Evolutionary conservation across 2,797 vertebrate genomes (phyloP).

Genomic region (Crax fasciolata): DNA sequence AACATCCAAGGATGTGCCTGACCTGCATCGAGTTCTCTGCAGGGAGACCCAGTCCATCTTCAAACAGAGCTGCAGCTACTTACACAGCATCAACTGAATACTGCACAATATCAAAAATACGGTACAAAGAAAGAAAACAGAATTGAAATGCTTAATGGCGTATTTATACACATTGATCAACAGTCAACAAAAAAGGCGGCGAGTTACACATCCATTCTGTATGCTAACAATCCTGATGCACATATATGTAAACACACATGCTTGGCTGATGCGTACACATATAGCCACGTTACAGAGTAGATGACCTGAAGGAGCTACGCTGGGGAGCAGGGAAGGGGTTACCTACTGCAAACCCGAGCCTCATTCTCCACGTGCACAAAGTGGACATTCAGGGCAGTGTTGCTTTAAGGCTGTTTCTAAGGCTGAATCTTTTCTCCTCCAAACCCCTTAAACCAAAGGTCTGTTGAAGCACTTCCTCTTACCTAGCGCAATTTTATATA

Average conservation of each 20-base stretch:
- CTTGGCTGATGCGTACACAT: constrained; percentile 59
- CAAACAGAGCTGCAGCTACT: constrained; percentile 69
- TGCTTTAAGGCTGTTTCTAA: constrained; percentile 80
- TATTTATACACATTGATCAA: constrained; percentile 79
- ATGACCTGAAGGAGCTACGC: constrained; percentile 59
- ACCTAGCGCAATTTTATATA: constrained; percentile 46
- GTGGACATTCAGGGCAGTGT: constrained; percentile 79
- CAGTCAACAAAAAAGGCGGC: constrained; percentile 64
- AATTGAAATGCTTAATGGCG: constrained; percentile 61
- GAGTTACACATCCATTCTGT: constrained; percentile 80
- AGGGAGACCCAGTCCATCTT: neutral
- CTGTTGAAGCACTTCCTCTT: constrained; percentile 42
- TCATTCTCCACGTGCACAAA: constrained; percentile 50
- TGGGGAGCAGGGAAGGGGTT: constrained; percentile 33
- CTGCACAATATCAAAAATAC: constrained; percentile 73
- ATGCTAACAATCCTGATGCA: constrained; percentile 55
- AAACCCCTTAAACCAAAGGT: neutral
- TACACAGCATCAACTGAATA: constrained; percentile 69
- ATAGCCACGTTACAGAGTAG: constrained; percentile 51
- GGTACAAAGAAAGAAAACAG: constrained; percentile 55
- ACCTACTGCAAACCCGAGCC: constrained; percentile 1
- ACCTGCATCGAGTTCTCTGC: neutral
- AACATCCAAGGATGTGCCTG: neutral
- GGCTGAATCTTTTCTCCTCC: constrained; percentile 63
- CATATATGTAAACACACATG: constrained; percentile 69